Evolutionary conservation across 1,140 invertebrate genomes (phyloP), one percentile per base, ranked within the genome.

Genomic region (Megathymus violae): DNA sequence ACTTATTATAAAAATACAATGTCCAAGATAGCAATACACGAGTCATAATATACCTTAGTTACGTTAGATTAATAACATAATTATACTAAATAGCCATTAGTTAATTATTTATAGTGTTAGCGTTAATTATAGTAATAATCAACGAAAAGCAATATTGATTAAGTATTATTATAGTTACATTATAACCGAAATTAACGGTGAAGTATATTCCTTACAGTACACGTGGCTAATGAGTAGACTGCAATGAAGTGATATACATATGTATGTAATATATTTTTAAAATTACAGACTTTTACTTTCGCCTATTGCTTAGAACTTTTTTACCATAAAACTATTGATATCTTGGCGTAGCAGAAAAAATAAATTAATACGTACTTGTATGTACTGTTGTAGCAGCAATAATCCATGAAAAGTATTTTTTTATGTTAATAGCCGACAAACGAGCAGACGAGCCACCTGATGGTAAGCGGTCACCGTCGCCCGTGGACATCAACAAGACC

Each of bases 11-110:
- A 73, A 67, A 14, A 64, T 68, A 76, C 67, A 64, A 71, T 76
- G 74, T 76, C 71, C 71, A 76, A 79, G 64, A 51, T 75, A 84
- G 74, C 64, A 82, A 77, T 77, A 73, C 61, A 59, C 62, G 74
- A 81, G 79, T 75, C 82, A 81, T 84, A 82, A 65, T 41, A 52
- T 64, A 65, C 31, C 27, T 13, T 56, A 56, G 52, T 48, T 48
- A 47, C 27, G 7, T 19, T 51, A 51, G 48, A n/a, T 36, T 34
- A 56, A 13, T 54, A 54, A 25, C 14, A 15, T 25, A 43, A 22
- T 27, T 31, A 14, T 48, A 48, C 46, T 60, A 38, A 27, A 60
- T 46, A 46, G 27, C 4, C 3, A 31, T 50, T 60, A 60, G 48
- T 48, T 43, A 7, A 46, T 65, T 44, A 44, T 47, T 16, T 54